Conservation (phyloP, 2,113 vertebrate genomes). For the Macroglossus sobrinus region DNA sequence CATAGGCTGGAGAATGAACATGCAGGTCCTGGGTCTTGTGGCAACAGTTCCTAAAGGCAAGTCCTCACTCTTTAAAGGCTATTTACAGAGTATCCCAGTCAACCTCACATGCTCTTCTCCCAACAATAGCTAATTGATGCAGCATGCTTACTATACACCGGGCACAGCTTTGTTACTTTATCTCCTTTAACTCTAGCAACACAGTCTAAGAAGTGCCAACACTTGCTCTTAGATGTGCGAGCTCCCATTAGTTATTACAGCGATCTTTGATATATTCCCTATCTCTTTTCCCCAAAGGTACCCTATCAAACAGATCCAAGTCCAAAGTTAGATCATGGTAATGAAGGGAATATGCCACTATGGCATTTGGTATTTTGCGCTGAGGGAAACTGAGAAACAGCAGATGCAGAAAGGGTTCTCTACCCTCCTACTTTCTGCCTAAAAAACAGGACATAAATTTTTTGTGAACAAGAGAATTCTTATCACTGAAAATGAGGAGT, state of each 20-base stretch:
- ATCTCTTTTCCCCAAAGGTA: background rate
- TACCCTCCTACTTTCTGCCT: background rate
- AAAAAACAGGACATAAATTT: background rate
- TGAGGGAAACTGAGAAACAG: background rate
- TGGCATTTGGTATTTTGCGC: background rate
- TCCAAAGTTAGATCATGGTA: background rate
- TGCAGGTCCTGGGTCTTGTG: background rate
- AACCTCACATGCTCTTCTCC: background rate
- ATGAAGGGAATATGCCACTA: background rate
- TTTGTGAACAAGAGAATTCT: background rate
- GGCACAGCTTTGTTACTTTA: background rate
- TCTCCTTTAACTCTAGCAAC: background rate
- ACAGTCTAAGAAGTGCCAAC: background rate
- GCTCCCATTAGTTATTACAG: background rate
- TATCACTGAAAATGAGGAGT: background rate
- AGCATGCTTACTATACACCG: background rate
- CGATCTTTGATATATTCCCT: background rate
- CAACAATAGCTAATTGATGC: background rate
- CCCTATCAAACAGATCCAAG: background rate
- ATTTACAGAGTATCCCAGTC: background rate
- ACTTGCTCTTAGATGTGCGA: background rate
- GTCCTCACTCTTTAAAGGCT: background rate
- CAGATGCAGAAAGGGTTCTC: background rate
- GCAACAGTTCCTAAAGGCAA: background rate
- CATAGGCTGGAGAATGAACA: background rate